These are phyloP conservation scores for Thunnus albacares DNA, from an alignment of 2,797 vertebrate species.

Conservation along the genomic window DNA sequence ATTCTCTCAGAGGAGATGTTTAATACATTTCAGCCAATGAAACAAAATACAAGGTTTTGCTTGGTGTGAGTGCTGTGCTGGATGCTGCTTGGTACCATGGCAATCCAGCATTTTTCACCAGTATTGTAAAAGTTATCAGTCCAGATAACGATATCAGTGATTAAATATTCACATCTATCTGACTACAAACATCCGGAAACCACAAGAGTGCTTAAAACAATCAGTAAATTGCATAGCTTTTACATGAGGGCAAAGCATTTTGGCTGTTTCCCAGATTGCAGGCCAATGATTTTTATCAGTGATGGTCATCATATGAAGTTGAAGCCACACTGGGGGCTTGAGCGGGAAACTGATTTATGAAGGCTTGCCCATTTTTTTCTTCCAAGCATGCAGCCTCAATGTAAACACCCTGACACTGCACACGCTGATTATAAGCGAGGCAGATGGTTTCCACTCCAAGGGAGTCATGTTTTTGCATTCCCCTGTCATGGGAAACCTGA, in stretches of 20 bases:
- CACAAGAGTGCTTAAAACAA: background rate
- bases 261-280: constrained; percentile 25
- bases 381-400: constrained; percentile 60
- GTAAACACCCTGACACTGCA: constrained; percentile 82
- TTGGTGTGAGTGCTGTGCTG: constrained; percentile 16
- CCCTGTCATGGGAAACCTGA: constrained; percentile 68
- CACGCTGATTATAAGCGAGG: constrained; percentile 75
- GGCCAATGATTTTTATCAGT: constrained; percentile 44
- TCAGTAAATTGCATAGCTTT: constrained; percentile 10
- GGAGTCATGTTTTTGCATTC: constrained; percentile 82
- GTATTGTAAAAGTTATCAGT: constrained; percentile 2
- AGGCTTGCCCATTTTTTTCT: constrained; percentile 46
- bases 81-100: background rate
- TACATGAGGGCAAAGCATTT: constrained; percentile 18
- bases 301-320: constrained; percentile 58
- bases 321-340: constrained; percentile 25
- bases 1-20: constrained; percentile 68
- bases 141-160: background rate
- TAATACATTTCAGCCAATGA: constrained; percentile 61
- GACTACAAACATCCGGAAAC: background rate
- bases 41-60: constrained; percentile 41
- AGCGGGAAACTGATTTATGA: constrained; percentile 74
- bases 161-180: constrained; percentile 2
- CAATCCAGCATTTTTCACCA: constrained; percentile 5
- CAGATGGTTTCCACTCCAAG: constrained; percentile 76